A percentile compares a stretch with the other conserved stretches of the same genome.
Conservation (phyloP, 2,888 invertebrate species). For the Allacma fusca region DNA sequence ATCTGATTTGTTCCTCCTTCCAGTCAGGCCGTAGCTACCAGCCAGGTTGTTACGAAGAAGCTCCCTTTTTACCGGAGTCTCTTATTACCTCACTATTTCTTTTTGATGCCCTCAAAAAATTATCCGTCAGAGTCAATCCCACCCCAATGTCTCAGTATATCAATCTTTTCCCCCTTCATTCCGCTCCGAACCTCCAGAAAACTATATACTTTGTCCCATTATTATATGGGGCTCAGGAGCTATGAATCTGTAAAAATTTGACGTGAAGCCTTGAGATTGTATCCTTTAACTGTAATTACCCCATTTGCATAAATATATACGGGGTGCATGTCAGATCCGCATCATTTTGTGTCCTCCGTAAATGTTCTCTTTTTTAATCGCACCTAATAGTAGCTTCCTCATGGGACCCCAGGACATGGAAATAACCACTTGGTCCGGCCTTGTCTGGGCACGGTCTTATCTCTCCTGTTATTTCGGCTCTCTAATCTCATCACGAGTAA, state of each 20-base stretch:
- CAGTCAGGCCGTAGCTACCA: constrained; percentile 22
- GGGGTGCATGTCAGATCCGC: constrained; percentile 12
- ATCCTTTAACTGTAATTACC: constrained; percentile 19
- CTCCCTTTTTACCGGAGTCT: not conserved
- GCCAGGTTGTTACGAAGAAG: not conserved
- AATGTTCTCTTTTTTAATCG: not conserved
- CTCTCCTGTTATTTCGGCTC: too few relatives aligned
- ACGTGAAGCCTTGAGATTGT: constrained; percentile 14
- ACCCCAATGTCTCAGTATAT: not conserved
- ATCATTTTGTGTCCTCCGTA: not conserved
- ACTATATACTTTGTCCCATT: not conserved
- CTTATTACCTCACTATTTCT: not conserved
- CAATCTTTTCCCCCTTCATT: not conserved
- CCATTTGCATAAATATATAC: constrained; percentile 21
- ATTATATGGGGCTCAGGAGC: not conserved
- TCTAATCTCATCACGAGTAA: too few relatives aligned
- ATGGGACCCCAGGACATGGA: too few relatives aligned
- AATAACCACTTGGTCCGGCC: too few relatives aligned
- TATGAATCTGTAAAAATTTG: not conserved
- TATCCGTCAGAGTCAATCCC: constrained; percentile 6
- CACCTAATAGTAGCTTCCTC: constrained; percentile 3
- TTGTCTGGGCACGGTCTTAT: too few relatives aligned
- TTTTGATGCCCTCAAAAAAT: not conserved
- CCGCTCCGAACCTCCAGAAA: not conserved
- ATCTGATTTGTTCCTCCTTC: constrained; percentile 14